phyloP scores from a whole-genome alignment of 2,888 invertebrate genomes.

The Campoletis raptor region DNA sequence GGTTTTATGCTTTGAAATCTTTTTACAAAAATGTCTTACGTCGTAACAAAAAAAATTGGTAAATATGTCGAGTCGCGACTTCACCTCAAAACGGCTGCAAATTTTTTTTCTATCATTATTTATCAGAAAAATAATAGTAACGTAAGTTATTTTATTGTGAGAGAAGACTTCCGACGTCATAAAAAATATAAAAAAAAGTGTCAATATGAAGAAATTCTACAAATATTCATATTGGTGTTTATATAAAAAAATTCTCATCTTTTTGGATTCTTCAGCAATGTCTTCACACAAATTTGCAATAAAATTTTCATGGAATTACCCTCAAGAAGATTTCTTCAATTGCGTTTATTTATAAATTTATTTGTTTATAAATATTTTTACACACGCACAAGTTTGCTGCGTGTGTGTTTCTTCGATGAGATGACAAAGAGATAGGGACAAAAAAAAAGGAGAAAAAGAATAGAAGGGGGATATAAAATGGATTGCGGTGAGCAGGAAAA shows the following conservation, averaged over 20 bases:
- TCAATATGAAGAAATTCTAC: no score
- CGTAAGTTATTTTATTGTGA: no score
- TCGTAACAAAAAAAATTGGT: no score
- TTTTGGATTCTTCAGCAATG: background rate
- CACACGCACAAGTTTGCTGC: background rate
- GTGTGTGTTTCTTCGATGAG: slow-evolving; percentile 1
- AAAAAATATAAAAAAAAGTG: no score
- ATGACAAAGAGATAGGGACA: background rate
- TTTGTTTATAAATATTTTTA: background rate
- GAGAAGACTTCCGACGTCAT: no score
- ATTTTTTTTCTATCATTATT: no score
- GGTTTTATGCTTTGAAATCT: background rate
- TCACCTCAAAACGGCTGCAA: no score
- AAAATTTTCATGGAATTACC: background rate
- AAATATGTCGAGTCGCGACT: no score
- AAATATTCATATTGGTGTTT: no score
- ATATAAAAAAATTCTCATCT: no score
- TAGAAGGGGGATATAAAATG: slow-evolving; percentile 13
- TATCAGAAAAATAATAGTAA: no score
- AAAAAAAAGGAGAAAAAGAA: background rate
- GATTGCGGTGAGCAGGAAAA: slow-evolving; percentile 33
- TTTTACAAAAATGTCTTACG: background rate
- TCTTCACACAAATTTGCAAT: background rate
- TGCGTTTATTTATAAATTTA: background rate
- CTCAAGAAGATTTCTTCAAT: no score